Percentiles rank a stretch among this genome's conserved stretches.
phyloP scores from a whole-genome alignment of 2,797 vertebrate species.

The Erethizon dorsatum region DNA sequence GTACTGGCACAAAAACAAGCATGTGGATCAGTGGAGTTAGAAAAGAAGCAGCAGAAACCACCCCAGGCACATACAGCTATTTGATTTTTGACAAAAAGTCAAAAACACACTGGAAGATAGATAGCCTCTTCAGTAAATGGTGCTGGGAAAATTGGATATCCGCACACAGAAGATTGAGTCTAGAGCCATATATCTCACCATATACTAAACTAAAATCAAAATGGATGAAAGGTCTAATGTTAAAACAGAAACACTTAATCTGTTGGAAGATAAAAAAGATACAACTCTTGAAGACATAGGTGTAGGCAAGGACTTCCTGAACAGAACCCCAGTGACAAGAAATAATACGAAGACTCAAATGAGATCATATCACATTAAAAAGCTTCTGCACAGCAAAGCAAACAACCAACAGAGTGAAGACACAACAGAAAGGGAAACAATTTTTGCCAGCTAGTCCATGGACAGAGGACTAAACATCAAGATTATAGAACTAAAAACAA shows the following conservation, averaged over 20 bases:
- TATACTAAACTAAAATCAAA: background rate
- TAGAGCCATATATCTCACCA: background rate
- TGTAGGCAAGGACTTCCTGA: background rate
- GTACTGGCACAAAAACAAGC: background rate
- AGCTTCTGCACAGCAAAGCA: background rate
- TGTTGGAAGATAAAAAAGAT: background rate
- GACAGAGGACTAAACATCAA: background rate
- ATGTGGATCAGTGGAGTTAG: background rate
- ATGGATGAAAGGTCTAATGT: background rate
- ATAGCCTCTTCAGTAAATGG: background rate
- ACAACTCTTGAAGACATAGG: background rate
- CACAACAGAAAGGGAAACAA: background rate
- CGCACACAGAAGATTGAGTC: background rate
- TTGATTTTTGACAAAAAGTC: background rate
- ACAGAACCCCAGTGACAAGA: background rate
- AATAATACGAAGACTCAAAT: background rate
- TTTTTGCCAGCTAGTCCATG: background rate
- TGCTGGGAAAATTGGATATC: background rate
- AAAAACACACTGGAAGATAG: background rate
- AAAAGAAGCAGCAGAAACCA: background rate
- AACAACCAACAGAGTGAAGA: background rate
- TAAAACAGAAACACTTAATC: background rate
- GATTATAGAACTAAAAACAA: background rate
- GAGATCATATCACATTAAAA: background rate
- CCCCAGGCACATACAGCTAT: background rate